Conservation (phyloP, 2,888 invertebrate species). For the Sympetrum striolatum region DNA sequence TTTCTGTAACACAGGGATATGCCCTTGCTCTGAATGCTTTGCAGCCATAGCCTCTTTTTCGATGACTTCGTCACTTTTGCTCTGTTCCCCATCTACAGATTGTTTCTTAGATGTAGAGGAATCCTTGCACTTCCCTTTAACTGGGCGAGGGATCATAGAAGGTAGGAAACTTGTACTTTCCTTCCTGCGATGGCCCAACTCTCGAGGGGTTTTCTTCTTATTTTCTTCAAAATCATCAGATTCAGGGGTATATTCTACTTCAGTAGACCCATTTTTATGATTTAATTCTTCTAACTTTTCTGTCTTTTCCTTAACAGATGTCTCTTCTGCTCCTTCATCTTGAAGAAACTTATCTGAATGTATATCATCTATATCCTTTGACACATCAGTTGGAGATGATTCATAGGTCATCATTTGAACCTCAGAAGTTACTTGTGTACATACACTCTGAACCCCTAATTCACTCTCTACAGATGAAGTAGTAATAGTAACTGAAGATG, state of each 20-base stretch:
- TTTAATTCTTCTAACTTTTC: constrained; percentile 47
- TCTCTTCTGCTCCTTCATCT: constrained; percentile 46
- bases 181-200: constrained; percentile 63
- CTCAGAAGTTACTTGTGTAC: constrained; percentile 65
- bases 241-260: constrained; percentile 62
- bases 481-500: constrained; percentile 61
- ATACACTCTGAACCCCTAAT: constrained; percentile 62
- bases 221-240: constrained; percentile 59
- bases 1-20: not conserved
- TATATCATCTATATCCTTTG: not conserved
- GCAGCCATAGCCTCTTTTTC: constrained; percentile 54
- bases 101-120: constrained; percentile 3
- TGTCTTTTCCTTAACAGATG: constrained; percentile 49
- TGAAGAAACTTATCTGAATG: constrained; percentile 54
- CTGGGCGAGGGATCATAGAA: constrained; percentile 50
- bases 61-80: constrained; percentile 54
- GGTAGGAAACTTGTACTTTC: constrained; percentile 62
- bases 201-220: constrained; percentile 54
- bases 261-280: constrained; percentile 61
- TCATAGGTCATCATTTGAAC: not conserved
- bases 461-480: constrained; percentile 61
- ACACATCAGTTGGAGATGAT: not conserved
- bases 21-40: constrained; percentile 58
- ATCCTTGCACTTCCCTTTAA: constrained; percentile 46
- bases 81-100: constrained; percentile 5